Conservation (phyloP, 2,888 invertebrate species). For the Ptychoptera albimana region DNA sequence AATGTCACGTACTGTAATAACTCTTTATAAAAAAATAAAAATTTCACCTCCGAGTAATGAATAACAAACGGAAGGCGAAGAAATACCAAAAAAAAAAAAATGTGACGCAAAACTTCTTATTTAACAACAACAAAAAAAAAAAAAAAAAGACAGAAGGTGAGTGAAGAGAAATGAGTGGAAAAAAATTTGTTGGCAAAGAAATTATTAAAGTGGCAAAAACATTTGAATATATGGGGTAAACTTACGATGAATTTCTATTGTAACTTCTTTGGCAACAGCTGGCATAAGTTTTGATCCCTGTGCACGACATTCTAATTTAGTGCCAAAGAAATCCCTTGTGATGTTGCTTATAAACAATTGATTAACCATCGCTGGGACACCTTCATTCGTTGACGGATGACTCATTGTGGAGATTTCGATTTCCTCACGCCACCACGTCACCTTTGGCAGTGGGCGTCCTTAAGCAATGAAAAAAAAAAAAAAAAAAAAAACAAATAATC, state of each 20-base stretch:
- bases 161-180: too few relatives aligned
- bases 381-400: conserved; percentile 43
- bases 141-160: too few relatives aligned
- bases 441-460: conserved; percentile 69
- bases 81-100: too few relatives aligned
- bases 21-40: too few relatives aligned
- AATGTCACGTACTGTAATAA: too few relatives aligned
- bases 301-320: conserved; percentile 61
- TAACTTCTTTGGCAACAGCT: conserved; percentile 53
- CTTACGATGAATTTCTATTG: conserved; percentile 53
- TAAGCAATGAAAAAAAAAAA: conserved; percentile 7
- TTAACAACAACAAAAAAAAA: too few relatives aligned
- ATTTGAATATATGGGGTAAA: background rate
- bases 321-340: conserved; percentile 54
- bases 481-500: background rate
- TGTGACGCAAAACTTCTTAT: too few relatives aligned
- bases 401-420: conserved; percentile 56
- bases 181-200: too few relatives aligned
- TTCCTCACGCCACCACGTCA: conserved; percentile 70
- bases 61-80: too few relatives aligned
- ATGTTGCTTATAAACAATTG: conserved; percentile 58
- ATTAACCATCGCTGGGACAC: conserved; percentile 47
- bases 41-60: too few relatives aligned
- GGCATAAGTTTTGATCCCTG: conserved; percentile 55
- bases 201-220: too few relatives aligned